These are phyloP conservation scores for Tipula confusa DNA, from an alignment of 2,888 invertebrate species.

Conservation along the genomic window DNA sequence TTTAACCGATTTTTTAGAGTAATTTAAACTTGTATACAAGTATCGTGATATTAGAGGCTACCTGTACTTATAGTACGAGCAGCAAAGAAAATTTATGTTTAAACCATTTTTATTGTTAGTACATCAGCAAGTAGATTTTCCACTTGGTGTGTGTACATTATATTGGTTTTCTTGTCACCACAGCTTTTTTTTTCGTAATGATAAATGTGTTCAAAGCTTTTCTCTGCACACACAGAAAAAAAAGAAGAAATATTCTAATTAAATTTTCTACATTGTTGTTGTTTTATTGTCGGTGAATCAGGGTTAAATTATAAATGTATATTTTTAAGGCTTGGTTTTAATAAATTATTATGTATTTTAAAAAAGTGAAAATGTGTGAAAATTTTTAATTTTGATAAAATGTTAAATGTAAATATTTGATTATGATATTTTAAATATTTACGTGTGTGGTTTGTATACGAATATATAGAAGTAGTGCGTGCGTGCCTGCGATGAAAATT, in stretches of 20 bases:
- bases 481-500: no score
- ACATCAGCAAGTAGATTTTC: background rate
- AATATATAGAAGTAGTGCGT: no score
- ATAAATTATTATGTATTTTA: background rate
- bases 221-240: background rate
- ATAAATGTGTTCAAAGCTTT: background rate
- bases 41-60: background rate
- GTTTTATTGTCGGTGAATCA: background rate
- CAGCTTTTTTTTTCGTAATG: background rate
- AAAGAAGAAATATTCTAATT: no score
- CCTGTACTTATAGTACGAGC: background rate
- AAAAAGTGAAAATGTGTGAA: conserved; percentile 5
- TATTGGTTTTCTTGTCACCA: background rate
- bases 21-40: no score
- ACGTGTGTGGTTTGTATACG: no score
- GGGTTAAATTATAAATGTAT: background rate
- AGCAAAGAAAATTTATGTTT: background rate
- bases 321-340: background rate
- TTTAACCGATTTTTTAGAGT: no score
- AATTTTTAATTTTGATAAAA: background rate
- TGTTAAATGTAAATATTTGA: background rate
- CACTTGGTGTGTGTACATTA: background rate
- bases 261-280: background rate
- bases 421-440: background rate
- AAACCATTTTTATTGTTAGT: background rate